A percentile compares a stretch with the other conserved stretches of the same genome.
Conservation (phyloP, 2,888 invertebrate species). For the Stenolophus ochropezus region DNA sequence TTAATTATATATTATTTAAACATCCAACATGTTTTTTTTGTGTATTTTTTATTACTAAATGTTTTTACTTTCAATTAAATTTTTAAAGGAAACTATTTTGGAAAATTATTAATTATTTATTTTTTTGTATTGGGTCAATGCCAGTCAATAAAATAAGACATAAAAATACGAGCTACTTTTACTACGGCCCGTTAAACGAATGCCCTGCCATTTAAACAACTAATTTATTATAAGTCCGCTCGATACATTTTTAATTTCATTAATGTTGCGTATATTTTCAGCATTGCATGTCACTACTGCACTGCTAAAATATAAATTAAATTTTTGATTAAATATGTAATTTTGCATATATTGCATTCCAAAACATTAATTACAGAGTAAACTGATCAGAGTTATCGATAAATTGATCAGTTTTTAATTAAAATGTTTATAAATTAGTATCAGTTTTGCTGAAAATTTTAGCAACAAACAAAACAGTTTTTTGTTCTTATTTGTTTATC, state of each 20-base stretch:
- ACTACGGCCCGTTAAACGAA: neutral
- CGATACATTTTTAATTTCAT: conserved; percentile 46
- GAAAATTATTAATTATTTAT: too few species aligned
- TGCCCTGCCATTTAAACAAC: conserved; percentile 6
- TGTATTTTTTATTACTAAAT: too few species aligned
- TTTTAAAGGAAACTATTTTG: too few species aligned
- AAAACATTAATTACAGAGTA: conserved; percentile 11
- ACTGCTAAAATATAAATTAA: conserved; percentile 24
- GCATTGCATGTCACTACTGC: conserved; percentile 17
- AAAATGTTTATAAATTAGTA: conserved; percentile 3
- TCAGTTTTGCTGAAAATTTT: neutral
- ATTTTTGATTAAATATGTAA: conserved; percentile 41
- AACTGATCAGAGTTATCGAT: neutral
- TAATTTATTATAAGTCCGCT: conserved; percentile 32
- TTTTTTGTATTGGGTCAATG: neutral
- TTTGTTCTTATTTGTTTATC: too few species aligned
- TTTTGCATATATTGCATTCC: neutral
- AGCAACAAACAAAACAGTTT: neutral
- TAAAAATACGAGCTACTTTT: neutral
- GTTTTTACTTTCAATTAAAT: too few species aligned
- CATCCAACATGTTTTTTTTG: too few species aligned
- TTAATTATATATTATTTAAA: too few species aligned
- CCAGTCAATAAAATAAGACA: neutral
- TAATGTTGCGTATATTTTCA: conserved; percentile 29
- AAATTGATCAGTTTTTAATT: conserved; percentile 15